phyloP scores from a whole-genome alignment of 2,888 invertebrate species.

The Drosophila paracracens region DNA sequence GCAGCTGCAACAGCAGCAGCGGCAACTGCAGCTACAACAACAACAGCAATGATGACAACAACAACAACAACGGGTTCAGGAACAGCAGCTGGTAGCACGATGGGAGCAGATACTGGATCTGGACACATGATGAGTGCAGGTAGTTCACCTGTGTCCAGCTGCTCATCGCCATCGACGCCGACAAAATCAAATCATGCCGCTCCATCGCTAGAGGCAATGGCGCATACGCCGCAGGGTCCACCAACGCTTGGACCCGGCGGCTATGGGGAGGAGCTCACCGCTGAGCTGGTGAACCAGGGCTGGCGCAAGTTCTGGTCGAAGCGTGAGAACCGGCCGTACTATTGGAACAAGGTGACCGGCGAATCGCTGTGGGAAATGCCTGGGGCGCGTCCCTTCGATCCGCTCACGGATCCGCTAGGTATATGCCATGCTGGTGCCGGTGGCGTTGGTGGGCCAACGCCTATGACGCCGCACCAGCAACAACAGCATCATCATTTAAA shows the following conservation, averaged over 20 bases:
- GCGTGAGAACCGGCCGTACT: conserved; percentile 96
- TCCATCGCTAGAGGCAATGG: conserved; percentile 80
- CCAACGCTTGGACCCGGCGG: conserved; percentile 77
- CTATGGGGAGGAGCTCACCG: conserved; percentile 84
- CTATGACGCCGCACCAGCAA: conserved; percentile 75
- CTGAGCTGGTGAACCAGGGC: conserved; percentile 90
- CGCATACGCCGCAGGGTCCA: conserved; percentile 84
- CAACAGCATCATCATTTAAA: conserved; percentile 81
- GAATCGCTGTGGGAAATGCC: conserved; percentile 99
- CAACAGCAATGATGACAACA: conserved; percentile 40
- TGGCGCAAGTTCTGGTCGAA: conserved; percentile 99
- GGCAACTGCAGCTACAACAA: conserved; percentile 37
- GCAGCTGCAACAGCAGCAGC: conserved; percentile 8
- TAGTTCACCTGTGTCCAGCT: conserved; percentile 80
- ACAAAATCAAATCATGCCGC: conserved; percentile 81
- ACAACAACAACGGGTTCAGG: conserved; percentile 9
- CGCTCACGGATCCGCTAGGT: conserved; percentile 93
- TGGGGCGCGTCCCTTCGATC: conserved; percentile 92
- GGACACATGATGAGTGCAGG: conserved; percentile 70
- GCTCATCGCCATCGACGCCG: conserved; percentile 84
- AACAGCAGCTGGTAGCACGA: conserved; percentile 3
- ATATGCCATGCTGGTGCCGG: conserved; percentile 77
- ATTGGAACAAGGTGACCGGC: conserved; percentile 97
- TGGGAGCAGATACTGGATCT: conserved; percentile 17
- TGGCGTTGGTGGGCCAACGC: conserved; percentile 67